Evolutionary conservation across 1,140 invertebrate genomes (phyloP).

Genomic region (Pogonus chalceus): DNA sequence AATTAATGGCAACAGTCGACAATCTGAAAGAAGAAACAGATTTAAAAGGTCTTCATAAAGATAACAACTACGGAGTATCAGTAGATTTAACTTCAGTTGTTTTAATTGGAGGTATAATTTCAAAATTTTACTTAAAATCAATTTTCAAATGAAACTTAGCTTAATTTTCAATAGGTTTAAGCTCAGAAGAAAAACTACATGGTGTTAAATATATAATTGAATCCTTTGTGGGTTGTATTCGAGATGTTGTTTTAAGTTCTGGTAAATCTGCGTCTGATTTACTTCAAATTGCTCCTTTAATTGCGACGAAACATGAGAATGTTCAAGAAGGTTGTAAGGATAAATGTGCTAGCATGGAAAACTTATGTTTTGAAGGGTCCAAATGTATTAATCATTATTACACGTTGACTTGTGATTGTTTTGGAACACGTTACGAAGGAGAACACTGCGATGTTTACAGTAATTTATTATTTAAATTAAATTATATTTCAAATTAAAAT

Average conservation of each 20-base stretch:
- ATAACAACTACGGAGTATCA: constrained; percentile 72
- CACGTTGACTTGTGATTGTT: constrained; percentile 78
- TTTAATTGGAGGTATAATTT: constrained; percentile 65
- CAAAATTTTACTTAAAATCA: neutral
- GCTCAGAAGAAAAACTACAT: constrained; percentile 72
- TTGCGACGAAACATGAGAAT: constrained; percentile 76
- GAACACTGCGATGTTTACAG: constrained; percentile 82
- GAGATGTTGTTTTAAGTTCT: constrained; percentile 71
- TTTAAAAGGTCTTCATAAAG: constrained; percentile 65
- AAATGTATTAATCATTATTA: constrained; percentile 84
- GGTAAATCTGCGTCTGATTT: constrained; percentile 73
- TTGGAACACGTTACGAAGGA: constrained; percentile 83
- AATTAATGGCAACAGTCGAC: constrained; percentile 75
- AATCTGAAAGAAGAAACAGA: constrained; percentile 66
- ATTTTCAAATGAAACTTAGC: neutral
- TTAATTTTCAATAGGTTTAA: constrained; percentile 51
- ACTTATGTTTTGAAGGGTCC: constrained; percentile 73
- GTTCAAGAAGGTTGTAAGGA: constrained; percentile 74
- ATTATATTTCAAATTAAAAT: constrained; percentile 15
- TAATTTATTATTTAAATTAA: constrained; percentile 40
- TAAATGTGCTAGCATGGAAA: constrained; percentile 67
- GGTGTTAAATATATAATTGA: constrained; percentile 85
- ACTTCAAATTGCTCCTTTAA: constrained; percentile 64
- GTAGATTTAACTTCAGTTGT: constrained; percentile 77
- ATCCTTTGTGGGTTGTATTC: constrained; percentile 85